Conservation (phyloP, 1,140 invertebrate species). For the Odontomachus brunneus region DNA sequence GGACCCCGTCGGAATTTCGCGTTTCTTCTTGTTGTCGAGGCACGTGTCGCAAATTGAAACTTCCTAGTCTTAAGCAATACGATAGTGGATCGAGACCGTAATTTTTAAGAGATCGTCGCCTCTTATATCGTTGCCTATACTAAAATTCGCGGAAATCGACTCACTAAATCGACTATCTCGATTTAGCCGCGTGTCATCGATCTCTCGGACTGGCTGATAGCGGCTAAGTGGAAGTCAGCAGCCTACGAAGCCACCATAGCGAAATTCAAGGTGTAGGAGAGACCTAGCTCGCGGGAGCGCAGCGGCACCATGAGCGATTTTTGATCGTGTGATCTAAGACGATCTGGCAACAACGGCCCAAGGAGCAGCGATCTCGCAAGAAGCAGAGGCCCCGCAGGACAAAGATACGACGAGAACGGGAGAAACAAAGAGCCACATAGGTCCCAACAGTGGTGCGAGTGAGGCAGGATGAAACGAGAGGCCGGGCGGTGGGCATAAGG, state of each 20-base stretch:
- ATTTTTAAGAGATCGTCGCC: too few relatives aligned
- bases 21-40: too few relatives aligned
- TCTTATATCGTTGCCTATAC: too few relatives aligned
- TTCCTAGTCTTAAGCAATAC: too few relatives aligned
- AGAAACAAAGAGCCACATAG: conserved; percentile 23
- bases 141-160: too few relatives aligned
- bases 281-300: not conserved
- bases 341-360: conserved; percentile 80
- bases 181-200: too few relatives aligned
- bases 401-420: conserved; percentile 22
- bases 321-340: conserved; percentile 71
- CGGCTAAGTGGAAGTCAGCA: not conserved
- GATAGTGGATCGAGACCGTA: too few relatives aligned
- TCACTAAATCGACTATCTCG: too few relatives aligned
- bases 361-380: conserved; percentile 76
- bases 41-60: too few relatives aligned
- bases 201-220: too few relatives aligned
- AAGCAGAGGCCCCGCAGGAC: conserved; percentile 71
- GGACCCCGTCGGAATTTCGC: not conserved
- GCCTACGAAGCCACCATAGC: not conserved
- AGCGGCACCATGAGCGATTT: conserved; percentile 67
- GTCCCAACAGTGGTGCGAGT: conserved; percentile 65
- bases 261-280: not conserved
- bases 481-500: not conserved
- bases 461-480: conserved; percentile 5